A percentile compares a stretch with the other conserved stretches of the same genome.
Evolutionary conservation across 2,888 invertebrate genomes (phyloP).

Genomic region (Lepidocyrtoides sp.): DNA sequence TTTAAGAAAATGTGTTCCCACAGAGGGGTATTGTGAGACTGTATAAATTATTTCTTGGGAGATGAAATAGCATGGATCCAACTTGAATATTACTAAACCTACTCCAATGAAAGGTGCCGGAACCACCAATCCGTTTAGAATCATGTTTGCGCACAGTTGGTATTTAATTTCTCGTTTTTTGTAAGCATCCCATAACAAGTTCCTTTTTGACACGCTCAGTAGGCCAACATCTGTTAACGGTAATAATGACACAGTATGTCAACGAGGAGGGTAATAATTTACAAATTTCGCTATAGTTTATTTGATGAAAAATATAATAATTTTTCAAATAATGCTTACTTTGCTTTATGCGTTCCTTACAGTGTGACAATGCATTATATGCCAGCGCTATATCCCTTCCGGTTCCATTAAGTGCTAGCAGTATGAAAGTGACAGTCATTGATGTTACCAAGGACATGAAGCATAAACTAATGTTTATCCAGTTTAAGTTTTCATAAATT

Average conservation of each 20-base stretch:
- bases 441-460: background rate
- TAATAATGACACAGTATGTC: too few species aligned
- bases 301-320: too few species aligned
- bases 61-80: conserved; percentile 5
- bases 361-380: background rate
- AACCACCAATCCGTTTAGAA: background rate
- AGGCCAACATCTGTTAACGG: too few species aligned
- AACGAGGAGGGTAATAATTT: too few species aligned
- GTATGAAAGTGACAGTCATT: background rate
- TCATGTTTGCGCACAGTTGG: background rate
- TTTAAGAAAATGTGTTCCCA: background rate
- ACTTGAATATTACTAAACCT: background rate
- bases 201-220: too few species aligned
- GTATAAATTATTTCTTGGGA: background rate
- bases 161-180: background rate
- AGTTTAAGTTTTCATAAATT: background rate
- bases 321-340: too few species aligned
- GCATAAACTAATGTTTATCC: background rate
- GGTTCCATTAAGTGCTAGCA: background rate
- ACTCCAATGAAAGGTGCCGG: background rate
- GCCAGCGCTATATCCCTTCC: background rate
- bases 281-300: too few species aligned
- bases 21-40: background rate
- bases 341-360: too few species aligned
- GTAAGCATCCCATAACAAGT: background rate